Evolutionary conservation across 2,113 vertebrate genomes (phyloP).

Genomic region (Podiceps cristatus): DNA sequence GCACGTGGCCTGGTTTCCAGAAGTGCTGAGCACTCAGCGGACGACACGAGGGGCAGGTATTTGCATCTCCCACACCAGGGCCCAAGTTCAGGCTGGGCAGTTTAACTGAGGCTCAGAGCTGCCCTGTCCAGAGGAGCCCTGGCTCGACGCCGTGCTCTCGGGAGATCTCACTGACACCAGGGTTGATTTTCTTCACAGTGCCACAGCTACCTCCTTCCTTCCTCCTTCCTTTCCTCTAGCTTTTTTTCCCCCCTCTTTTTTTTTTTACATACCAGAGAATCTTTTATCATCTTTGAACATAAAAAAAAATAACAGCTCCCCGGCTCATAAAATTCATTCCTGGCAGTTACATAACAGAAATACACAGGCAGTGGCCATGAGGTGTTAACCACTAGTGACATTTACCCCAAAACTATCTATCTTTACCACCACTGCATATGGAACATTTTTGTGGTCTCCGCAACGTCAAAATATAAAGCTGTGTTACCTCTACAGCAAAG

Average conservation of each 20-base stretch:
- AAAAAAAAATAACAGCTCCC: neutral
- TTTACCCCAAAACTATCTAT: slow-evolving; percentile 33
- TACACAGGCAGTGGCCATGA: neutral
- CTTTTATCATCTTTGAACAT: neutral
- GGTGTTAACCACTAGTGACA: slow-evolving; percentile 58
- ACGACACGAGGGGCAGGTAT: neutral
- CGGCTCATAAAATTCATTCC: slow-evolving; percentile 26
- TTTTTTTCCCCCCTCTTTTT: neutral
- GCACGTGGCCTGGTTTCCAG: neutral
- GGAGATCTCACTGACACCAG: neutral
- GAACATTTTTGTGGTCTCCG: slow-evolving; percentile 63
- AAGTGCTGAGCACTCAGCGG: neutral
- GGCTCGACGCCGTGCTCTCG: neutral
- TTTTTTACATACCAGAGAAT: neutral
- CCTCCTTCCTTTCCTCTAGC: neutral
- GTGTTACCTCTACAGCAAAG: neutral
- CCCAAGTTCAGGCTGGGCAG: neutral
- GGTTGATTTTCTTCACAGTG: neutral
- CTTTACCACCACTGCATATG: slow-evolving; percentile 30
- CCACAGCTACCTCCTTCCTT: neutral
- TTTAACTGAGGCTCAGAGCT: neutral
- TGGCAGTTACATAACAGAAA: slow-evolving; percentile 52
- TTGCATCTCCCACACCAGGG: neutral
- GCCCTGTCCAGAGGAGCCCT: neutral
- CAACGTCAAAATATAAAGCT: slow-evolving; percentile 30